phyloP scores from a whole-genome alignment of 2,888 invertebrate genomes.

The Drosophila recens region DNA sequence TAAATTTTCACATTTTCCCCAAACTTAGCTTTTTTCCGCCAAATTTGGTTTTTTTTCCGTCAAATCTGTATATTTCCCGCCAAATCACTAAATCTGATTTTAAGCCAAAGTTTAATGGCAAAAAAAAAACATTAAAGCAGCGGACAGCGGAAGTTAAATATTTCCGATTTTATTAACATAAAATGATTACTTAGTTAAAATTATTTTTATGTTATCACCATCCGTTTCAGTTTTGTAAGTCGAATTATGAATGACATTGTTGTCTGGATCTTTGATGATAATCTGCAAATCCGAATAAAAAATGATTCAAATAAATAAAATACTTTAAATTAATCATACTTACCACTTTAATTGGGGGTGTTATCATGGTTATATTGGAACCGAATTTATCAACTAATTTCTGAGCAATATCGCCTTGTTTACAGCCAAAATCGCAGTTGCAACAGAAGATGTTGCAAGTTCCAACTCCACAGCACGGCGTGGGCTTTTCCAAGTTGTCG shows the following conservation, averaged over 20 bases:
- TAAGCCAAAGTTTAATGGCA: too few species aligned
- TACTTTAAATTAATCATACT: not conserved
- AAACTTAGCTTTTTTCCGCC: too few species aligned
- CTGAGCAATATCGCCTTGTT: not conserved
- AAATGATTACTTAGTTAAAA: not conserved
- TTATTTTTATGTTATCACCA: too few species aligned
- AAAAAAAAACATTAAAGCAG: too few species aligned
- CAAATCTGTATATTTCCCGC: too few species aligned
- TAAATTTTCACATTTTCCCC: too few species aligned
- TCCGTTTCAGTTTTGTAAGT: too few species aligned
- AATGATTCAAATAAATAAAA: not conserved
- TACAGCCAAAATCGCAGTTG: conserved; percentile 11
- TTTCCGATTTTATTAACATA: not conserved
- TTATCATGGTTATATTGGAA: not conserved
- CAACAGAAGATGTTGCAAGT: conserved; percentile 4
- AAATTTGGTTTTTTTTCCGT: too few species aligned
- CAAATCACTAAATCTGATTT: too few species aligned
- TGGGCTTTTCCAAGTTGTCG: not conserved
- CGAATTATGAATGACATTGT: too few species aligned
- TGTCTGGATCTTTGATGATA: too few species aligned
- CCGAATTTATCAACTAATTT: not conserved
- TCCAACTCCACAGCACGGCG: not conserved
- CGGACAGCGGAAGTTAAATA: too few species aligned
- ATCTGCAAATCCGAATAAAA: not conserved
- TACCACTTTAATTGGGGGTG: not conserved